A percentile compares a stretch with the other conserved stretches of the same genome.
Conservation (phyloP, 1,140 invertebrate genomes). For the Triops longicaudatus region DNA sequence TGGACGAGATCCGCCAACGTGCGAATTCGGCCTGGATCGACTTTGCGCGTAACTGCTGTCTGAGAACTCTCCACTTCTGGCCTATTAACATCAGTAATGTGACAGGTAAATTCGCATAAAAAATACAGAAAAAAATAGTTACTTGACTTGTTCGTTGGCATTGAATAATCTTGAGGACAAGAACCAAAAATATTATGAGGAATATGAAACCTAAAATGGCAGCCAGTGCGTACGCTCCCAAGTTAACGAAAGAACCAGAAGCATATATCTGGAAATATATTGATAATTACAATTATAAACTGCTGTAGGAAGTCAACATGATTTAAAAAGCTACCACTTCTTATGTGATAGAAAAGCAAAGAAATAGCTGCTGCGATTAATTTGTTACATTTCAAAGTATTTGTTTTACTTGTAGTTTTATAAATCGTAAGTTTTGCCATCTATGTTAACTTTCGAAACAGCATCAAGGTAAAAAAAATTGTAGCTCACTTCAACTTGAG, state of each 20-base stretch:
- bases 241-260: not conserved
- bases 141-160: not conserved
- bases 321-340: too few relatives aligned
- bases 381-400: too few relatives aligned
- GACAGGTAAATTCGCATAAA: not conserved
- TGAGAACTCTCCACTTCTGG: not conserved
- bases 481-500: not conserved
- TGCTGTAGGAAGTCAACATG: too few relatives aligned
- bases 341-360: too few relatives aligned
- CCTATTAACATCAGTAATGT: not conserved
- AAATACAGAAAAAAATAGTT: not conserved
- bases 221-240: not conserved
- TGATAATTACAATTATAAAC: too few relatives aligned
- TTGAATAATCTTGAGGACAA: not conserved
- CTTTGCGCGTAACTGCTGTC: constrained; percentile 5
- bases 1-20: not conserved
- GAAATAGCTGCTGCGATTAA: too few relatives aligned
- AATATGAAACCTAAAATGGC: constrained; percentile 7
- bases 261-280: not conserved
- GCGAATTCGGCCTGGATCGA: not conserved
- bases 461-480: too few relatives aligned
- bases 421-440: too few relatives aligned
- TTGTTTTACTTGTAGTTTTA: too few relatives aligned
- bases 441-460: too few relatives aligned
- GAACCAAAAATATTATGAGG: not conserved